These are phyloP conservation scores for Bostrychus sinensis DNA, from an alignment of 2,113 vertebrate species.

Conservation along the genomic window DNA sequence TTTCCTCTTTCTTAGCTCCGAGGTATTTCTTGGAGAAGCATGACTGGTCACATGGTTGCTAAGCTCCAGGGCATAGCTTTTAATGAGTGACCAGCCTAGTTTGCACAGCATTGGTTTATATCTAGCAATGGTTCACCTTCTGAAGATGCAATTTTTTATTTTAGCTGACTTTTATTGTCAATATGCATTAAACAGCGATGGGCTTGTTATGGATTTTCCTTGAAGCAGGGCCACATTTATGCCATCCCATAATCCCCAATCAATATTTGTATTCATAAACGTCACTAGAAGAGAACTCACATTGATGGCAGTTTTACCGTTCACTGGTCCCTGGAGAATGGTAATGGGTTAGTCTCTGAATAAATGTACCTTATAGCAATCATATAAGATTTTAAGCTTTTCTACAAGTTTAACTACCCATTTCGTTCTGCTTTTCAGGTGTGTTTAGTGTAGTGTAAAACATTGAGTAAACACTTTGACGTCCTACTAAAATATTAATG, in stretches of 20 bases:
- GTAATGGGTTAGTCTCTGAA: neutral
- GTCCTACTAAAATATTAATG: neutral
- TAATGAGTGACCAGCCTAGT: constrained; percentile 46
- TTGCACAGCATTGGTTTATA: constrained; percentile 32
- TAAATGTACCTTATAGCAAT: constrained; percentile 12
- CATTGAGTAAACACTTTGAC: too few relatives aligned
- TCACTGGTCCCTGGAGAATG: constrained; percentile 4
- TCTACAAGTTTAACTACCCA: neutral
- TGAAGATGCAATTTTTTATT: neutral
- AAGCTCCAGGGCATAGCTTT: constrained; percentile 43
- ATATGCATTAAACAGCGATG: neutral
- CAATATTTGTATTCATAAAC: constrained; percentile 48
- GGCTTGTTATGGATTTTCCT: neutral
- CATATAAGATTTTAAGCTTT: constrained; percentile 22
- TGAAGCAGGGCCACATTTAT: constrained; percentile 20
- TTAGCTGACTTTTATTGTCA: neutral
- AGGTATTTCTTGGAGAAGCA: constrained; percentile 67
- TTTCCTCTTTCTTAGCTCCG: constrained; percentile 23
- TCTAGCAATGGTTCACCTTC: constrained; percentile 4
- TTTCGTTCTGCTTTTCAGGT: constrained; percentile 16
- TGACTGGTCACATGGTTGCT: constrained; percentile 74
- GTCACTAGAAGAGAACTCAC: constrained; percentile 20
- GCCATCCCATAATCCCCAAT: constrained; percentile 29
- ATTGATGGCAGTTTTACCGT: constrained; percentile 18
- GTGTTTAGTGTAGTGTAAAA: too few relatives aligned